Base-by-base conservation (phyloP, 2,797 vertebrate species). In the Girardinus metallicus region DNA sequence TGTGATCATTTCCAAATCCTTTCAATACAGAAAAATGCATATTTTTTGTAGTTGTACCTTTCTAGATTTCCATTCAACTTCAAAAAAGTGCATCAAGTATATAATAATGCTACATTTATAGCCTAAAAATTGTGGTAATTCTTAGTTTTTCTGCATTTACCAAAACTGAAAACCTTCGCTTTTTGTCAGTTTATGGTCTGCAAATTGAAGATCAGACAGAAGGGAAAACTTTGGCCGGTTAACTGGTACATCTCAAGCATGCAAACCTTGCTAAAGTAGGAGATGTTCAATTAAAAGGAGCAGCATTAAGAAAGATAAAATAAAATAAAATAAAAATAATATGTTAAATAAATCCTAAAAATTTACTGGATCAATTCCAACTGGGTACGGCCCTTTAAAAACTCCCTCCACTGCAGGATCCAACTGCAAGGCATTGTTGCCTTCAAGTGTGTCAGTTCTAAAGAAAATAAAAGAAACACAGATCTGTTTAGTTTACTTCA, bases 301-400 rank as follows among this genome's bases (percentile, higher is more conserved):
- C 1, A 73, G 39, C 79, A 44, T 21, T 3, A 39, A 62, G 7
- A 71, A 26, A 57, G 4, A 68, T 23, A 68, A 3, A 73, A 43
- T 0, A 68, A 74, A 49, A 12, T 75, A 18, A 85, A 71, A 26
- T 53, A 10, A 53, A 26, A 53, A 23, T 3, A 53, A 53, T 26
- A 49, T 51, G 49, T 51, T 9, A 9, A n/a, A 71, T 44, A 9
- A 71, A 46, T 46, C 26, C 44, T 9, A 71, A 71, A 16, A 9
- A 87, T 90, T 96, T 94, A 99, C 98, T 44, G 98, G 98, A 91
- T 99, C 98, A 16, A 99, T 99, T 91, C 98, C 98, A 53, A 99
- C 96, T 0, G 98, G 98, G 86, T 99, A 99, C 0, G 98, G 97
- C 41, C 98, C 98, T 13, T 81, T 95, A 9, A 99, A 99, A 44